phyloP scores from a whole-genome alignment of 1,140 invertebrate genomes.

The Euura lappo region DNA sequence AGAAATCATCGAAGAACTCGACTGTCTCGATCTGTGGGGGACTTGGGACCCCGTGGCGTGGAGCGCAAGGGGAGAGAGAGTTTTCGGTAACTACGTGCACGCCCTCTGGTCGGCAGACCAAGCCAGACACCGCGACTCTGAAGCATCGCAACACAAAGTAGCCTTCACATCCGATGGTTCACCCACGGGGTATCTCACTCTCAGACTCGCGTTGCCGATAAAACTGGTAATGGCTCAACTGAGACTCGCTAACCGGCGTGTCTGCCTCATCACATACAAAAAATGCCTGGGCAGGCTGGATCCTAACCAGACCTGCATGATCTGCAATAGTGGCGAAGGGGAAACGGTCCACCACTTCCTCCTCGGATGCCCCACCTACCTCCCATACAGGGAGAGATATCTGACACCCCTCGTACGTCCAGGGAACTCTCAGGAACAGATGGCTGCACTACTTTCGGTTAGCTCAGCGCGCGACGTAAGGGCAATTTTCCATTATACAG shows the following conservation, averaged over 20 bases:
- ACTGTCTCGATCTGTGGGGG: constrained; percentile 15
- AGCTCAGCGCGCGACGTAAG: no score
- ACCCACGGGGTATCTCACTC: constrained; percentile 15
- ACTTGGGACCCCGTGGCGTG: constrained; percentile 16
- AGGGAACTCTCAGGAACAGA: no score
- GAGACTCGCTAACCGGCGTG: constrained; percentile 11
- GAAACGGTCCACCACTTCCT: no score
- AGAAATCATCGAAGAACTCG: constrained; percentile 14
- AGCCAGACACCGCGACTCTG: constrained; percentile 11
- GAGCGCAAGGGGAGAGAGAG: constrained; percentile 3
- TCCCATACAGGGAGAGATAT: no score
- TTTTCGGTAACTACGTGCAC: constrained; percentile 15
- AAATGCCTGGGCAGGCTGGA: no score
- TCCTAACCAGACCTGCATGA: no score
- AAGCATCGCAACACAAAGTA: constrained; percentile 13
- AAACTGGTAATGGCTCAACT: constrained; percentile 18
- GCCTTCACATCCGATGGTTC: not conserved
- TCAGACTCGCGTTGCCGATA: constrained; percentile 7
- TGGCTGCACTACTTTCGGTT: no score
- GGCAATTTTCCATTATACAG: no score
- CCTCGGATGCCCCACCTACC: no score
- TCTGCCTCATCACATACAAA: no score
- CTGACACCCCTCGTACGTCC: no score
- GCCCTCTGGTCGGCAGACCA: constrained; percentile 10
- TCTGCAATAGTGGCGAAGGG: no score